Evolutionary conservation across 2,113 vertebrate species (phyloP), one percentile per base, ranked within the genome.

Genomic region (Antechinus stuartii): DNA sequence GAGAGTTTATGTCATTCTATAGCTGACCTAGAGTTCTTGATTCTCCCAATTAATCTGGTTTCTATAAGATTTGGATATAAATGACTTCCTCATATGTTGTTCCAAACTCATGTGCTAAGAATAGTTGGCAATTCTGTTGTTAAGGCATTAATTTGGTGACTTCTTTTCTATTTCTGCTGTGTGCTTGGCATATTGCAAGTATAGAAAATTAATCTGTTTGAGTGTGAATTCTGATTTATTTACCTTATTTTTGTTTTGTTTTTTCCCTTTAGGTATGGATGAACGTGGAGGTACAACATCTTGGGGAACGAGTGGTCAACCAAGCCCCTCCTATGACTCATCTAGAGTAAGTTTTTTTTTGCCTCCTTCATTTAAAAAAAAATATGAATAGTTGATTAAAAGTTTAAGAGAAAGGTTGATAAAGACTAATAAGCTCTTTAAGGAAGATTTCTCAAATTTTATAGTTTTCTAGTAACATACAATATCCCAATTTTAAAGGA

Each of bases 251-350:
- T 92, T 96, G 99, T 54, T 92, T 96, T 99, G 97, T 97, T 96
- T 98, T 97, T 97, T 96, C 30, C 96, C 98, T 94, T 97, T 99
- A 99, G 99, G 99, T 98, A 99, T 99, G 98, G 99, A 99, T 98
- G 99, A 99, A 98, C 98, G 99, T 98, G 99, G 99, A 98, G 99
- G 98, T 98, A 98, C 99, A 93, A 98, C 99, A 30, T 99, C 99
- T 94, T 99, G 99, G 99, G 99, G 99, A 99, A 96, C 99, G 98
- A 99, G 99, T 94, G 99, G 99, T 97, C 99, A 99, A 97, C 98
- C 99, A 98, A 99, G 99, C 98, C 99, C 99, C 93, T 99, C 99
- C 7, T 99, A 99, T 94, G 99, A 99, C 93, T 99, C 99, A 98
- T 99, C 99, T 97, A 99, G 99, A 99, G 99, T 99, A 99, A 99